Conservation (phyloP, 53 echinoderm and acorn worm genomes). For the Arbacia lixula region DNA sequence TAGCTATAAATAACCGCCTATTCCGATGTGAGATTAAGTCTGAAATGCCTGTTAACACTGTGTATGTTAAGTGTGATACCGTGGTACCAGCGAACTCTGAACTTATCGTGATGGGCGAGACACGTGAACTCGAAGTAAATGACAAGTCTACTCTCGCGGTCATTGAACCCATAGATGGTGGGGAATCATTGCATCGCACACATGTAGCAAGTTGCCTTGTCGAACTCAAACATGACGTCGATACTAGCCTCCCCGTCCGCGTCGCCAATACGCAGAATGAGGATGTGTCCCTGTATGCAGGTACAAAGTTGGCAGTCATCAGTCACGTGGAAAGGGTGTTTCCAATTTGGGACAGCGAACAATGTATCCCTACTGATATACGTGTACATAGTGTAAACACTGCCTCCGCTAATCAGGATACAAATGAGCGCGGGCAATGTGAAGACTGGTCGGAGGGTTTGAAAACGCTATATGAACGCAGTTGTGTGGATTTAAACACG, state of each 20-base stretch:
- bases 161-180: conserved; percentile 7
- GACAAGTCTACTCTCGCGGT: not conserved
- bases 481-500: too few relatives aligned
- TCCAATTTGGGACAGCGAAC: too few relatives aligned
- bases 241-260: conserved; percentile 62
- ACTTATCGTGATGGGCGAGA: conserved; percentile 14
- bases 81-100: conserved; percentile 43
- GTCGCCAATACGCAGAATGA: conserved; percentile 56
- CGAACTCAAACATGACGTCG: conserved; percentile 8
- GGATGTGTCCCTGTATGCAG: conserved; percentile 28
- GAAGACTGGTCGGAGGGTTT: conserved; percentile 62
- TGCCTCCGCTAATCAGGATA: not conserved
- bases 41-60: too few relatives aligned
- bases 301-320: too few relatives aligned
- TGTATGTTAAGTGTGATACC: conserved; percentile 19
- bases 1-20: not conserved
- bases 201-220: conserved; percentile 19
- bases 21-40: too few relatives aligned
- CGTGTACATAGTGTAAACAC: not conserved
- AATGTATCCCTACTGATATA: too few relatives aligned
- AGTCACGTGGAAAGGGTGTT: too few relatives aligned
- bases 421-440: not conserved
- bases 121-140: not conserved
- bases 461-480: conserved; percentile 16
- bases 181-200: not conserved